These are phyloP conservation scores for Sphaerophoria rueppellii DNA, from an alignment of 2,888 invertebrate genomes.

Conservation along the genomic window DNA sequence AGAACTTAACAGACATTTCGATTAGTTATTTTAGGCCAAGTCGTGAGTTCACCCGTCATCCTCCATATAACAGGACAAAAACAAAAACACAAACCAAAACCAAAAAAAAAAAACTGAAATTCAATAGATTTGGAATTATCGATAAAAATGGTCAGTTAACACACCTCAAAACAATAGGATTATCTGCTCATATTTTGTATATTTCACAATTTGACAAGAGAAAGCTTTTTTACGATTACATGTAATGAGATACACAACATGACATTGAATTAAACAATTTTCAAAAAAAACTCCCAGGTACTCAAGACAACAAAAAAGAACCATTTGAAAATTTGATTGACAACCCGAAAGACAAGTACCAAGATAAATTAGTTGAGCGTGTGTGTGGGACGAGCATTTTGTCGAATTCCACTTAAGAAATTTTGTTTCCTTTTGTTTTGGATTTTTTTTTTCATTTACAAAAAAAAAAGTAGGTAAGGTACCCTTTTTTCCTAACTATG, in stretches of 20 bases:
- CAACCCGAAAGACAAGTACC: slow-evolving; percentile 68
- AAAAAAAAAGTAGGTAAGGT: neutral
- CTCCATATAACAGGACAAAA: neutral
- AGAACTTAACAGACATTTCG: slow-evolving; percentile 38
- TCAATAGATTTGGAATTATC: slow-evolving; percentile 41
- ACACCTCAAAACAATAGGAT: slow-evolving; percentile 42
- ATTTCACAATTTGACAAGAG: slow-evolving; percentile 40
- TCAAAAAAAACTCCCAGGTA: neutral
- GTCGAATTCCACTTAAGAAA: slow-evolving; percentile 49
- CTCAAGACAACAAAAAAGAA: slow-evolving; percentile 13
- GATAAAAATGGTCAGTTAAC: slow-evolving; percentile 51
- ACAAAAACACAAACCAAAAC: neutral
- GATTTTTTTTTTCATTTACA: slow-evolving; percentile 4
- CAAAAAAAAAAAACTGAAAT: neutral
- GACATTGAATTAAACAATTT: neutral
- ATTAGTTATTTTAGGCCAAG: slow-evolving; percentile 40
- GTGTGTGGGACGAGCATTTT: slow-evolving; percentile 67
- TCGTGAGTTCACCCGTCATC: slow-evolving; percentile 46
- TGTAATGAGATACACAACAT: slow-evolving; percentile 48
- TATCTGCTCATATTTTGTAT: slow-evolving; percentile 28
- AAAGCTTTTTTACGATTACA: slow-evolving; percentile 48
- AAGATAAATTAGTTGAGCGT: slow-evolving; percentile 64
- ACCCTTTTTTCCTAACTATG: slow-evolving; percentile 22
- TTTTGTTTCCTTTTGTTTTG: slow-evolving; percentile 8
- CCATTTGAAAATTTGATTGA: slow-evolving; percentile 58